Percentiles rank a stretch among this genome's conserved stretches.
Conservation (phyloP, 2,113 vertebrate genomes). For the Anas platyrhynchos region DNA sequence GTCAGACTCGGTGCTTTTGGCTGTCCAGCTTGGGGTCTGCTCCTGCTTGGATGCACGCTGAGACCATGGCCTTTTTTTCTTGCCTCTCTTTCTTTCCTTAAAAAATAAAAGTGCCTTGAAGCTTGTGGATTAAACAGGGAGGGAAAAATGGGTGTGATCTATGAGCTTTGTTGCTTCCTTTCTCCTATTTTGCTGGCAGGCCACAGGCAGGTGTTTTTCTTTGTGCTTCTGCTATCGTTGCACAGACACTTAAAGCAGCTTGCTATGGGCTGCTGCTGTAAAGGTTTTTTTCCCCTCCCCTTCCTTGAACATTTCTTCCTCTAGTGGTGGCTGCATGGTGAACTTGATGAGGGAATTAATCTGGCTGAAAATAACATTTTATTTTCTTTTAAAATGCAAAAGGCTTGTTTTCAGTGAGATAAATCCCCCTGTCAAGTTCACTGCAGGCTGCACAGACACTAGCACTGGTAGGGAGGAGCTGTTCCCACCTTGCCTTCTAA, state of each 20-base stretch:
- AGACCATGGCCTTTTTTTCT: background rate
- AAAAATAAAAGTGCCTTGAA: background rate
- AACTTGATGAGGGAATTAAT: background rate
- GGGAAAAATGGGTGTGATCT: background rate
- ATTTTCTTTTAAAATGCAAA: background rate
- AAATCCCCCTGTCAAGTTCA: background rate
- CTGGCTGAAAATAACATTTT: constrained; percentile 1
- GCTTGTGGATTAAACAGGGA: background rate
- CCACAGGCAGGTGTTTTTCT: background rate
- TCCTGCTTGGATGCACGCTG: background rate
- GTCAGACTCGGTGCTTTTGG: background rate
- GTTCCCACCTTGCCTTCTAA: background rate
- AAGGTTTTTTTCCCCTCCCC: background rate
- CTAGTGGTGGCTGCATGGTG: background rate
- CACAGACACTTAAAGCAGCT: background rate
- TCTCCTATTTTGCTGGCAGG: background rate
- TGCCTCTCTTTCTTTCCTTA: background rate
- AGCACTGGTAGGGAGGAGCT: background rate
- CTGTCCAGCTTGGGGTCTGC: background rate
- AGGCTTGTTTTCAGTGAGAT: background rate
- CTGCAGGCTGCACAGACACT: background rate
- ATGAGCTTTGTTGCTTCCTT: background rate
- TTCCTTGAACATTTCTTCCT: background rate
- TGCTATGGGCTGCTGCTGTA: background rate
- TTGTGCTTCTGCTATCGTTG: background rate